Conservation (phyloP, 2,113 vertebrate species). For the Notechis scutatus region DNA sequence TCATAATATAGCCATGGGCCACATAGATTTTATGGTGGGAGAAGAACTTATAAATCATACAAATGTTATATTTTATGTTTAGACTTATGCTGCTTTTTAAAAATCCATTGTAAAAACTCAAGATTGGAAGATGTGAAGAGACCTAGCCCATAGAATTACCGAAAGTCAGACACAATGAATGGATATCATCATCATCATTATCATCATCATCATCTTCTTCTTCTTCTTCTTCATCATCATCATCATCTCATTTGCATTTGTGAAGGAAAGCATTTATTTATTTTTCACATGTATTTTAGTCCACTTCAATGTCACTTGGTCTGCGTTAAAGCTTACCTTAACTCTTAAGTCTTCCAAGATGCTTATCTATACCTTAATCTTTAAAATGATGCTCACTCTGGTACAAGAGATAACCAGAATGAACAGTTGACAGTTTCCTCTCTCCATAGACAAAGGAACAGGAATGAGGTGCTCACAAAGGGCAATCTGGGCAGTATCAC, state of each 20-base stretch:
- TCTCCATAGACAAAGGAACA: neutral
- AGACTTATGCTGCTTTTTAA: neutral
- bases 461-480: neutral
- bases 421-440: neutral
- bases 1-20: neutral
- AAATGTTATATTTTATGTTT: neutral
- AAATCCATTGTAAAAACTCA: neutral
- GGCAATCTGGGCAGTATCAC: neutral
- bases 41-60: neutral
- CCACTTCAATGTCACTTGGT: neutral
- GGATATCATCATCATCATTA: neutral
- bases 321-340: neutral
- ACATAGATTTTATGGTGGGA: neutral
- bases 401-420: neutral
- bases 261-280: neutral
- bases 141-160: neutral
- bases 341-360: neutral
- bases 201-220: no score
- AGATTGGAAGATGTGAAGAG: neutral
- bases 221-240: neutral
- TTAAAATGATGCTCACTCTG: neutral
- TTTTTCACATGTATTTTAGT: neutral
- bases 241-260: neutral
- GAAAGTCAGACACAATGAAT: neutral
- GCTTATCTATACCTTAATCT: neutral